A percentile compares a stretch with the other conserved stretches of the same genome.
phyloP scores from a whole-genome alignment of 1,140 invertebrate genomes.

The Uloborus diversus region DNA sequence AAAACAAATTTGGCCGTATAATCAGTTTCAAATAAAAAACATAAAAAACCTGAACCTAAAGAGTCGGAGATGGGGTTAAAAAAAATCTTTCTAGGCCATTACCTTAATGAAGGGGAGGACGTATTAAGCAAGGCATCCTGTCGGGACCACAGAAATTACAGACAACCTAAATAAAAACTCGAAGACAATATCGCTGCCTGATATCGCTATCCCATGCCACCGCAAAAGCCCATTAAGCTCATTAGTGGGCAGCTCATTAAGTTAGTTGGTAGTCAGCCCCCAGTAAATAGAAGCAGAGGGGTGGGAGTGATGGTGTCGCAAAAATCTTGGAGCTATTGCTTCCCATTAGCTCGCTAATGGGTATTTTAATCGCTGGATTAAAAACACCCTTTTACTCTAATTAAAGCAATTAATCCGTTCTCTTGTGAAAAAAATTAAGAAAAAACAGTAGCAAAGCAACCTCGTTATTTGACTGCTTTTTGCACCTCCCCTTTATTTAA shows the following conservation, averaged over 20 bases:
- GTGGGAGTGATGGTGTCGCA: constrained; percentile 13
- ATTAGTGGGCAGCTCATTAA: constrained; percentile 37
- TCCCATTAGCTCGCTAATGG: constrained; percentile 49
- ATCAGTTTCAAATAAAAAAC: too few species aligned
- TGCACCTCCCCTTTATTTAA: constrained; percentile 27
- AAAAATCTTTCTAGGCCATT: neutral
- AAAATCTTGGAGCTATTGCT: constrained; percentile 36
- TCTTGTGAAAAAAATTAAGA: neutral
- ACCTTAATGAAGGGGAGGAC: too few species aligned
- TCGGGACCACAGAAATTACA: too few species aligned
- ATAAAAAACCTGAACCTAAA: too few species aligned
- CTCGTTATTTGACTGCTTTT: constrained; percentile 20
- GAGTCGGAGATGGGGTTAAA: too few species aligned
- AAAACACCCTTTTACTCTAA: constrained; percentile 56
- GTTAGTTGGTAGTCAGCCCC: constrained; percentile 42
- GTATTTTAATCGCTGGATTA: constrained; percentile 53
- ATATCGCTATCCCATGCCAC: constrained; percentile 2
- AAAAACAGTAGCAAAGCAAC: constrained; percentile 16
- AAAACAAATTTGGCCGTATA: too few species aligned
- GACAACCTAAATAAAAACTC: too few species aligned
- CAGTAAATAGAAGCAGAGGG: neutral
- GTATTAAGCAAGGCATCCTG: too few species aligned
- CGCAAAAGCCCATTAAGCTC: constrained; percentile 40
- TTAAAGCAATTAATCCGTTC: constrained; percentile 55
- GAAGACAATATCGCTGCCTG: neutral